Base-by-base conservation (phyloP, 2,113 vertebrate genomes). In the Cromileptes altivelis region DNA sequence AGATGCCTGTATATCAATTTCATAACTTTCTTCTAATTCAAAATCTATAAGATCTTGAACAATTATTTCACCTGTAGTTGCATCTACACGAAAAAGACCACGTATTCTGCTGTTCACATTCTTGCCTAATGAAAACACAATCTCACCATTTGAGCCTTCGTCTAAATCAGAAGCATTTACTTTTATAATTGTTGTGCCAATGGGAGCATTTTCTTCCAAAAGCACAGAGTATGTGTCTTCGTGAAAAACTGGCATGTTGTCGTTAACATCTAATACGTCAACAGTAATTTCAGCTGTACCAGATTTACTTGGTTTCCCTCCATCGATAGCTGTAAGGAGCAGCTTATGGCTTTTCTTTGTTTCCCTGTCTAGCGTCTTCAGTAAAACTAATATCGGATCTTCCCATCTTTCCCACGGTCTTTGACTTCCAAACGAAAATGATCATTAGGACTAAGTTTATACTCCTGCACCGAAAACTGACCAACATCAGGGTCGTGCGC, bases 401-500 rank as follows among this genome's bases (percentile, higher is more conserved):
- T 95, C 0, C 93, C 92, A 10, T 92, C 92, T 5, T 33, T 33
- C 33, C 93, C 0, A 88, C 52, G 0, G 92, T 94, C 75, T 82
- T 77, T 88, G 75, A 80, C 63, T 62, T 94, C 91, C 14, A 95
- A 27, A 45, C 91, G 85, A 79, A 95, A 95, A 21, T 94, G 25
- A 13, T 93, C 89, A 6, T 94, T 95, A 3, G 69, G 72, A 49
- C 79, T 91, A 1, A 94, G 85, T 87, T 89, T 91, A 84, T 95
- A 95, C 11, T 81, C 62, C 10, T 91, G 92, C 0, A 94, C 69
- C 0, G 92, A 90, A 70, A 93, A 91, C 2, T 37, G 84, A 23
- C 10, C 96, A 55, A 91, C 87, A 75, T 97, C 96, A 1, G 94
- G 81, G 72, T 97, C 96, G 12, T 88, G 88, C 0, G 96, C 96